phyloP scores from a whole-genome alignment of 2,888 invertebrate species.

The Dioctria rufipes region DNA sequence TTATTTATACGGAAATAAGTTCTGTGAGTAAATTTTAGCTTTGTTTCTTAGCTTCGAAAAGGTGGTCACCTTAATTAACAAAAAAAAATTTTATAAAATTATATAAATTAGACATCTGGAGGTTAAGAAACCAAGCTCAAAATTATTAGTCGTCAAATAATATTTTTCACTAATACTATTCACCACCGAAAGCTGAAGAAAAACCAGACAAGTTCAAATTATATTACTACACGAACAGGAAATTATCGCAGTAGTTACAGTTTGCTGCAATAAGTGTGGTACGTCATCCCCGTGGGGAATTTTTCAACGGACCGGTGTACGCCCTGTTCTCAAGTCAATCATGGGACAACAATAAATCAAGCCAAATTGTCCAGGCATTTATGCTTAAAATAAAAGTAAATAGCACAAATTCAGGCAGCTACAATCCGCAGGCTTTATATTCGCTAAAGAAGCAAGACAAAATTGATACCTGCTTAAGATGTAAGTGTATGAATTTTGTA shows the following conservation, averaged over 20 bases:
- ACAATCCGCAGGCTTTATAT: conserved; percentile 28
- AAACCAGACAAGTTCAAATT: background rate
- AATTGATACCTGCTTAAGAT: background rate
- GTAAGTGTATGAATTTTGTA: background rate
- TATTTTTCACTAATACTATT: background rate
- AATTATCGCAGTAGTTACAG: no score
- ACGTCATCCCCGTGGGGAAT: background rate
- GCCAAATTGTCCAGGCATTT: background rate
- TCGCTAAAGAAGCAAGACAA: conserved; percentile 8
- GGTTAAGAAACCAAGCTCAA: no score
- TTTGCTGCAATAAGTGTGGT: no score
- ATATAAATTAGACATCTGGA: no score
- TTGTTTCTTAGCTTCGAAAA: no score
- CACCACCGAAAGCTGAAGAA: background rate
- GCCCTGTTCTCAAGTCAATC: conserved; percentile 3
- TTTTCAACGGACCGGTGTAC: background rate
- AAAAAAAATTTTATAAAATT: no score
- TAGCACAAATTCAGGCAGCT: conserved; percentile 36
- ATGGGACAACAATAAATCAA: background rate
- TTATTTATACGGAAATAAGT: no score
- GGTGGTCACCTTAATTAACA: no score
- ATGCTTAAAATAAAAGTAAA: background rate
- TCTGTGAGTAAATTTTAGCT: no score
- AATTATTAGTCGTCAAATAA: no score
- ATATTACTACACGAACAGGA: background rate